Evolutionary conservation across 2,113 vertebrate species (phyloP), one percentile per base, ranked within the genome.

Genomic region (Psophia crepitans): DNA sequence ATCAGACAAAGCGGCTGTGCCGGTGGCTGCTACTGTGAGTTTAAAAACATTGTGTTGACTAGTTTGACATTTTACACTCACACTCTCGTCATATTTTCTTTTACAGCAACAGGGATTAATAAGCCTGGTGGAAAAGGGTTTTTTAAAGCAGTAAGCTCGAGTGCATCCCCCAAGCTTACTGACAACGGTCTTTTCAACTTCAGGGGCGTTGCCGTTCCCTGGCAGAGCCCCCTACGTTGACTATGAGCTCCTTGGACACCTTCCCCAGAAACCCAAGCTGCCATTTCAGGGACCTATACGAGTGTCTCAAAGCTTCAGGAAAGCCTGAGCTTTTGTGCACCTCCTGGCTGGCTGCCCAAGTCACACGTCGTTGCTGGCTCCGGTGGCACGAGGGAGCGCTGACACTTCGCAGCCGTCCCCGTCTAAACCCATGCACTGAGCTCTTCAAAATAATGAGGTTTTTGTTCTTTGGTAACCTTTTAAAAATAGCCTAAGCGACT

Each of bases 1-100:
- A 84, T 56, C 87, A 91, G 76, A 84, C 18, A 95, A 84, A 91
- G 60, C 64, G 78, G 69, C 77, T 95, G 39, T 54, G 87, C 75
- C 83, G 46, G 75, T 94, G 63, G 75, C 46, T 5, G 0, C 65
- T 90, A 66, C 37, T 4, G 5, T 69, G 75, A 85, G 26, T 90
- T 90, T 51, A 58, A 92, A 92, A 96, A 30, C 32, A 64, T 21
- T 60, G 14, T 43, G 22, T 56, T 94, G 83, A 81, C 30, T 74
- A 41, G 51, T 92, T 70, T 93, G 88, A 84, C 79, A 71, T 77
- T 54, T 77, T 77, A 60, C 10, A 20, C 35, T 80, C 33, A 32
- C 54, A 60, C 3, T 49, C 14, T 58, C 3, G 0, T 71, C 10
- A 12, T 74, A 64, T 41, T 81, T 87, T 81, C 3, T 4, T 83